phyloP scores from a whole-genome alignment of 2,113 vertebrate species.

The Cygnus buccinator region DNA sequence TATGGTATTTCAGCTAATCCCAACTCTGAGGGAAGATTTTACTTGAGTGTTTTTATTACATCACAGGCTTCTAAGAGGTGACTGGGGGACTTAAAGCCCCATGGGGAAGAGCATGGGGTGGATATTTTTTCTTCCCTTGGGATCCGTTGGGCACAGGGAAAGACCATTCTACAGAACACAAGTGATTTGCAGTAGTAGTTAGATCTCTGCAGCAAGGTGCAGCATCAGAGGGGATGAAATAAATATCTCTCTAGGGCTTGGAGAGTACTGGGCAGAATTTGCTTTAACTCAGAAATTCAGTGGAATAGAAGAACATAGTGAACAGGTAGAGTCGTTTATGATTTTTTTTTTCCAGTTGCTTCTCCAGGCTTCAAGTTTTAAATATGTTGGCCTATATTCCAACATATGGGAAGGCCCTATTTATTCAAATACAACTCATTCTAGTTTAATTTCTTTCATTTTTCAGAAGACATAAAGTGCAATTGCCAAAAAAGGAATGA shows the following conservation, averaged over 20 bases:
- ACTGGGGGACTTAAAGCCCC: neutral
- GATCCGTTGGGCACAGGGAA: neutral
- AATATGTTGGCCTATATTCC: neutral
- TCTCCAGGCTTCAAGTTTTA: neutral
- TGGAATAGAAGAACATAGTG: neutral
- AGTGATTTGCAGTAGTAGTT: neutral
- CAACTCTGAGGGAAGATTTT: neutral
- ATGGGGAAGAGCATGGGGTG: neutral
- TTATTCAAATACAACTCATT: neutral
- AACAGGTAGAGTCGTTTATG: neutral
- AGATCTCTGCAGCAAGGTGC: neutral
- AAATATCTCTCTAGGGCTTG: neutral
- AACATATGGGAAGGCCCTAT: neutral
- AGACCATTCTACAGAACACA: rapidly evolving
- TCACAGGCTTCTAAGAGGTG: neutral
- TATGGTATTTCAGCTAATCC: neutral
- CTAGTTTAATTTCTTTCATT: neutral
- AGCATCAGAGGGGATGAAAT: neutral
- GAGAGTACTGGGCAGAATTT: neutral
- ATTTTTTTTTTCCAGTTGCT: neutral
- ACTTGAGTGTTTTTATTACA: neutral
- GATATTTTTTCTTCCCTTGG: neutral
- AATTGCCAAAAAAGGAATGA: neutral
- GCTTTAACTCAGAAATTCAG: neutral
- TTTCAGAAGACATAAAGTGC: neutral